Evolutionary conservation across 2,113 vertebrate species (phyloP), one percentile per base, ranked within the genome.

Genomic region (Donacobius atricapilla): DNA sequence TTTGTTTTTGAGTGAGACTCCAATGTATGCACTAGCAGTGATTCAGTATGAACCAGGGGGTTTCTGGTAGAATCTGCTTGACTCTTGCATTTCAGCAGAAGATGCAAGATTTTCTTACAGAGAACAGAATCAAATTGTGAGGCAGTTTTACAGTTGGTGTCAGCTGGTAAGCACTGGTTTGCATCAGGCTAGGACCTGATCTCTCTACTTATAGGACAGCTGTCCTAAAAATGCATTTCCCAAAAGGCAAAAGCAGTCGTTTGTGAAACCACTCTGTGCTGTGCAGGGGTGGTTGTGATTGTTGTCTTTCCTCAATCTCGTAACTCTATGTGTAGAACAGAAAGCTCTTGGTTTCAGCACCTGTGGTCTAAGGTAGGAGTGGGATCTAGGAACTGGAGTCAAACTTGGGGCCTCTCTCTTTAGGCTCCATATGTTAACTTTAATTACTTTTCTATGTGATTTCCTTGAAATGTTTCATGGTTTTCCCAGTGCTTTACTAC

Each of bases 1-100:
- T 93, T 94, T 88, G 63, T 58, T 91, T 88, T 88, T 51, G 10
- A 80, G 53, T 75, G n/a, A 83, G 64, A n/a, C 60, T 83, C 57
- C 24, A 54, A 44, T 66, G 58, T n/a, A 44, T 42, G 14, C 76
- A 70, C 57, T 91, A 61, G 65, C 54, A 91, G 50, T 80, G 90
- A 65, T 85, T 83, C 50, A 63, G 66, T 58, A 40, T 58, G 58
- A 73, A 28, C 27, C 17, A 70, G 68, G 47, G 58, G 15, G 13
- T 33, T 44, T 33, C 47, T 91, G 30, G 23, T 72, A 39, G 65
- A 69, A 72, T 90, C 33, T 39, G 8, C 28, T 84, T 48, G 18
- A 37, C 16, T 54, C 50, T 70, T 87, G 28, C 22, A 20, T 77
- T 92, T 88, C n/a, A n/a, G 37, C 13, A 64, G 47, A 66, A 71